These are phyloP conservation scores for Drosophila tristis DNA, from an alignment of 1,140 invertebrate species.

Conservation along the genomic window DNA sequence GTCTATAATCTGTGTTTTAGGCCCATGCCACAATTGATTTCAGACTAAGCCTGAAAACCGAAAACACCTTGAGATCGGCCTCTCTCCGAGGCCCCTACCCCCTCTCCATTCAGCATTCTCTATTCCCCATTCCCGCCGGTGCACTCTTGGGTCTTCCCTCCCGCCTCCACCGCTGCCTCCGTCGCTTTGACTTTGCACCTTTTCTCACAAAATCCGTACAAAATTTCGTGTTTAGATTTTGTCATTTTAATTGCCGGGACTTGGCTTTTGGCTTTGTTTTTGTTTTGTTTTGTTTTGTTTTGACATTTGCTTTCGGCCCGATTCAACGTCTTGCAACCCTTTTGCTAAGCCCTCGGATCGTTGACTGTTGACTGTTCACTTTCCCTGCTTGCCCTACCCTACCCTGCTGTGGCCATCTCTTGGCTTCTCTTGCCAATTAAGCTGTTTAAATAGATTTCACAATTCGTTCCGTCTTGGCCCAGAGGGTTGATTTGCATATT, in stretches of 20 bases:
- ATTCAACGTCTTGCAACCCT: conserved; percentile 57
- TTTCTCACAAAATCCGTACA: conserved; percentile 68
- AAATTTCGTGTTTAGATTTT: conserved; percentile 80
- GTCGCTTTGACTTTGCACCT: conserved; percentile 60
- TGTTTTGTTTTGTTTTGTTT: conserved; percentile 32
- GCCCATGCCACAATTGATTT: conserved; percentile 52
- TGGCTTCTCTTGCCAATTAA: conserved; percentile 67
- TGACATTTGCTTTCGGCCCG: conserved; percentile 14
- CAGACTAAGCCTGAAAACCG: conserved; percentile 30
- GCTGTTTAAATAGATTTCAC: conserved; percentile 79
- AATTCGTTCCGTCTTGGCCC: conserved; percentile 41
- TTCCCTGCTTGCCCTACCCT: too few species aligned
- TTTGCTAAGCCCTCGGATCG: conserved; percentile 63
- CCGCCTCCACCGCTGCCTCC: not conserved
- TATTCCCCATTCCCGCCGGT: not conserved
- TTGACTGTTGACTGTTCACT: conserved; percentile 36
- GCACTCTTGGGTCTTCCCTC: conserved; percentile 56
- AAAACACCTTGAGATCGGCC: conserved; percentile 67
- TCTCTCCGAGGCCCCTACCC: not conserved
- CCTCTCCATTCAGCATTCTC: too few species aligned
- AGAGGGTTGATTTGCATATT: conserved; percentile 68
- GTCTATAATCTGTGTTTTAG: conserved; percentile 79
- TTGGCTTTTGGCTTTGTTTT: conserved; percentile 33
- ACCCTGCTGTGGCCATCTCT: not conserved
- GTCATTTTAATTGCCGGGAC: conserved; percentile 75